Percentiles rank a stretch among this genome's conserved stretches.
These are phyloP conservation scores for Mormyrus lacerda DNA, from an alignment of 2,113 vertebrate species.

Conservation along the genomic window DNA sequence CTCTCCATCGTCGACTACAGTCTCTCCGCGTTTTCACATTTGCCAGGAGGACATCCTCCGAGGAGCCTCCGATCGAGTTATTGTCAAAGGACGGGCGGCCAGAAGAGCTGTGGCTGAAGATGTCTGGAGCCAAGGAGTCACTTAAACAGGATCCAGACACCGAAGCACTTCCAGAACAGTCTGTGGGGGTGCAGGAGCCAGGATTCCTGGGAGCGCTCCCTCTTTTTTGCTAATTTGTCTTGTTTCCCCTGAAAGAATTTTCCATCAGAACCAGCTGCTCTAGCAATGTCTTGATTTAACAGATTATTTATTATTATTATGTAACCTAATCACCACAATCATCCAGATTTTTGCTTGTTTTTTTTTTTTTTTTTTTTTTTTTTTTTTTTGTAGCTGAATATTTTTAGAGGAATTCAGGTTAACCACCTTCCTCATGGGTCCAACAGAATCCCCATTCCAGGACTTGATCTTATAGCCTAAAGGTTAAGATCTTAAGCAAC, in stretches of 20 bases:
- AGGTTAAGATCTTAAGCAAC: not conserved
- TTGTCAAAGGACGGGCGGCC: not conserved
- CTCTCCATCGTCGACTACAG: not conserved
- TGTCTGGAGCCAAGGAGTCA: not conserved
- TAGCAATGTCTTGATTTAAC: not conserved
- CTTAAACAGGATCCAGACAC: not conserved
- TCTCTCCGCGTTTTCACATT: not conserved
- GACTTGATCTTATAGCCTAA: not conserved
- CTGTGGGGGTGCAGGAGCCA: not conserved
- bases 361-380: not conserved
- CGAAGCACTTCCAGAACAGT: not conserved
- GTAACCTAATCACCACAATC: not conserved
- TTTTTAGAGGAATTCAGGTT: not conserved
- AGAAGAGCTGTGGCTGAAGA: not conserved
- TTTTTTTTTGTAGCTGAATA: not conserved
- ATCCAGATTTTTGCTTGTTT: not conserved
- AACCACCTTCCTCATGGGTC: not conserved
- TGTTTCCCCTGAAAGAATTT: not conserved
- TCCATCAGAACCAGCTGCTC: not conserved
- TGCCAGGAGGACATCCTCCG: not conserved
- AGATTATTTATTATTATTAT: not conserved
- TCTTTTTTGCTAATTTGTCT: not conserved
- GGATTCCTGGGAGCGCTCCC: not conserved
- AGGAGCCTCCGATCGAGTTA: not conserved
- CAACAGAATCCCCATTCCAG: not conserved